A percentile compares a stretch with the other conserved stretches of the same genome.
These are phyloP conservation scores for Camponotus fellah DNA, from an alignment of 2,888 invertebrate species.

Conservation along the genomic window DNA sequence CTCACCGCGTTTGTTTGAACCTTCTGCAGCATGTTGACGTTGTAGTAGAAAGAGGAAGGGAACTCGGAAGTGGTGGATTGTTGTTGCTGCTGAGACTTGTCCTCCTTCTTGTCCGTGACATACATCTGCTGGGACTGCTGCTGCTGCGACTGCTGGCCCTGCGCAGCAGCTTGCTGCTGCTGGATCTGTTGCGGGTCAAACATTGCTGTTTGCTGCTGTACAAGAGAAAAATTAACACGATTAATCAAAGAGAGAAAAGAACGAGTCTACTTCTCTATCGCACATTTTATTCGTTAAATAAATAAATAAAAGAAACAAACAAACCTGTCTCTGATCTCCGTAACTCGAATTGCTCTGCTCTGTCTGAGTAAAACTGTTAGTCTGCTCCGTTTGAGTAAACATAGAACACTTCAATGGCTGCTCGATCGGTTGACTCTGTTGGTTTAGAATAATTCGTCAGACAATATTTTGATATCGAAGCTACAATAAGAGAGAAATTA, in stretches of 20 bases:
- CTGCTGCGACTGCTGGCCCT: conserved; percentile 88
- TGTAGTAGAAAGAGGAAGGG: conserved; percentile 85
- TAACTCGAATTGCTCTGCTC: conserved; percentile 83
- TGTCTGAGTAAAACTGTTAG: conserved; percentile 82
- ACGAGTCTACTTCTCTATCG: neutral
- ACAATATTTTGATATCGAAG: neutral
- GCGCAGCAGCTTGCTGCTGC: conserved; percentile 89
- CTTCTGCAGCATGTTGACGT: conserved; percentile 87
- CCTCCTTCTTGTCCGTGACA: conserved; percentile 84
- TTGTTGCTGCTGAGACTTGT: conserved; percentile 80
- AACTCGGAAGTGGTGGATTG: conserved; percentile 85
- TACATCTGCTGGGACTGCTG: conserved; percentile 84
- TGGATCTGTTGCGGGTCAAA: conserved; percentile 87
- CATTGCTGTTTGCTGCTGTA: conserved; percentile 80
- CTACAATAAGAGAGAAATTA: neutral
- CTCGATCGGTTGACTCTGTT: conserved; percentile 79
- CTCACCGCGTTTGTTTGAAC: conserved; percentile 85
- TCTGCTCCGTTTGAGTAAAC: conserved; percentile 84
- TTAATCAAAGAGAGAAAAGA: neutral
- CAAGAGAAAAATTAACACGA: conserved; percentile 29
- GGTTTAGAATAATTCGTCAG: conserved; percentile 69
- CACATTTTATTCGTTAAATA: neutral
- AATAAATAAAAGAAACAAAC: conserved; percentile 32
- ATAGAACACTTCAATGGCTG: conserved; percentile 83
- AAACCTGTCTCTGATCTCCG: conserved; percentile 82